Conservation (phyloP, 2,113 vertebrate genomes). For the Aegithalos caudatus region DNA sequence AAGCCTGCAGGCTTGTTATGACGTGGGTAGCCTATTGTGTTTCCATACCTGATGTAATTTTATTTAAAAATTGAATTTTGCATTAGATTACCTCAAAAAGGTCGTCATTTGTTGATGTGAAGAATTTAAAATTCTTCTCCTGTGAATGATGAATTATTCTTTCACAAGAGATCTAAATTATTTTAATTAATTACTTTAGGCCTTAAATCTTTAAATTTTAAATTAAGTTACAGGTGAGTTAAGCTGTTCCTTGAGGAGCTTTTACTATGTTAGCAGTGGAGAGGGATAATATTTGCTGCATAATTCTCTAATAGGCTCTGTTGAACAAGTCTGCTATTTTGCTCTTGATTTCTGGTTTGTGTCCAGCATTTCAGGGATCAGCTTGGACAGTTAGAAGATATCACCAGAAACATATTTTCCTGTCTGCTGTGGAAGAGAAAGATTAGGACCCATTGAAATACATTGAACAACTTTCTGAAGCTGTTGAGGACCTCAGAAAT, state of each 20-base stretch:
- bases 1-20: not conserved
- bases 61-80: not conserved
- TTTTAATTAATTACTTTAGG: conserved; percentile 51
- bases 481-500: not conserved
- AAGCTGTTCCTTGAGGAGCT: conserved; percentile 33
- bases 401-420: not conserved
- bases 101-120: not conserved
- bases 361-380: not conserved
- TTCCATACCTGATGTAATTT: not conserved
- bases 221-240: conserved; percentile 61
- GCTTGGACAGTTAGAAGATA: not conserved
- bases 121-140: conserved; percentile 11
- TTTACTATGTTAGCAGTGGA: conserved; percentile 5
- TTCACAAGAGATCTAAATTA: conserved; percentile 21
- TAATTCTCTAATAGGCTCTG: not conserved
- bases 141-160: conserved; percentile 6
- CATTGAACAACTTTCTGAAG: not conserved
- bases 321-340: not conserved
- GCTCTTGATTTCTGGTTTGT: conserved; percentile 12
- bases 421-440: not conserved
- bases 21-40: not conserved
- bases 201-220: conserved; percentile 46
- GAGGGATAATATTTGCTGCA: conserved; percentile 2
- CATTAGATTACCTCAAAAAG: not conserved
- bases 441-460: not conserved